Percentiles rank a stretch among this genome's conserved stretches.
phyloP scores from a whole-genome alignment of 2,797 vertebrate species.

The Knipowitschia caucasica region DNA sequence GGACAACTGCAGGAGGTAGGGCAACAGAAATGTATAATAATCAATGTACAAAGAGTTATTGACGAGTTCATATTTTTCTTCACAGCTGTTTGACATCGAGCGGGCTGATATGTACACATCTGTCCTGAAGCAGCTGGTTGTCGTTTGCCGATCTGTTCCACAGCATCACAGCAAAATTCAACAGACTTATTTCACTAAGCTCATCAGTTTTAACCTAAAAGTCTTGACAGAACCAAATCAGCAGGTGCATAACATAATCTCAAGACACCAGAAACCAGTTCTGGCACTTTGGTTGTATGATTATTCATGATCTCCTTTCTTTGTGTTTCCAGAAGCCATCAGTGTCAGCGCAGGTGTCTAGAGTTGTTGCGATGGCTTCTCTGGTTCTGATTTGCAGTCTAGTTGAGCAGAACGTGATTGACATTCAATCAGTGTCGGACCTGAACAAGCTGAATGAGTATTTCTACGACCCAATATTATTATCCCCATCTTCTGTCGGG shows the following conservation, averaged over 20 bases:
- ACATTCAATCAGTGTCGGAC: constrained; percentile 45
- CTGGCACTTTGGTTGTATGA: background rate
- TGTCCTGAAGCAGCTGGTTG: constrained; percentile 76
- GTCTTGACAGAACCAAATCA: constrained; percentile 69
- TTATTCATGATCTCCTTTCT: constrained; percentile 12
- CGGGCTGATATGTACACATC: constrained; percentile 85
- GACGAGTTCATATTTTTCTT: no score
- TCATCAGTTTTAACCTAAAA: constrained; percentile 70
- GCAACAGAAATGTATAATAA: background rate
- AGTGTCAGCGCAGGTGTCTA: constrained; percentile 78
- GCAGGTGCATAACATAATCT: constrained; percentile 61
- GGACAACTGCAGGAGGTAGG: constrained; percentile 82
- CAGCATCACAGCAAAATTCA: constrained; percentile 55
- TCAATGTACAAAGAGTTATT: background rate
- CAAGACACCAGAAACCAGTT: no score
- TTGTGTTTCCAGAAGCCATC: constrained; percentile 68
- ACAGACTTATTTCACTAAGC: constrained; percentile 70
- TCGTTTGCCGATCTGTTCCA: constrained; percentile 52
- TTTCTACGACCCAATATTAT: constrained; percentile 56
- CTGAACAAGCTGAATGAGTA: constrained; percentile 68
- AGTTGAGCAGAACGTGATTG: constrained; percentile 46
- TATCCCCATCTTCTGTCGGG: constrained; percentile 32
- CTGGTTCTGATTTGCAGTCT: constrained; percentile 78
- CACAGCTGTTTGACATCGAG: constrained; percentile 71
- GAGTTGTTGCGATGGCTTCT: constrained; percentile 78